phyloP scores from a whole-genome alignment of 2,797 vertebrate genomes.

The Brachyrhaphis roseni region DNA sequence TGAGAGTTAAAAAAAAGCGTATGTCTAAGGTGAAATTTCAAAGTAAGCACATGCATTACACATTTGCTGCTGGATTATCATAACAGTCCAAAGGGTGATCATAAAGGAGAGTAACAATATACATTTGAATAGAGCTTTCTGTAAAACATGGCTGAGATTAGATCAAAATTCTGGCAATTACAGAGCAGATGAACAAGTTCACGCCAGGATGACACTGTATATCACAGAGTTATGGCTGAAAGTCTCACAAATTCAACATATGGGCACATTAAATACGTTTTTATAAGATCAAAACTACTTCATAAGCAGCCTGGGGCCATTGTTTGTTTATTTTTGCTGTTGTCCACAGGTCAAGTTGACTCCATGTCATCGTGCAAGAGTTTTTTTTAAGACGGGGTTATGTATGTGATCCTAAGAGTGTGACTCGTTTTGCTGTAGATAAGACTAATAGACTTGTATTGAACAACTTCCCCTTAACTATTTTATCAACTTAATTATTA shows the following conservation, averaged over 20 bases:
- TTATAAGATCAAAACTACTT: neutral
- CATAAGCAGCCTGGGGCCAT: neutral
- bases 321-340: neutral
- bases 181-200: neutral
- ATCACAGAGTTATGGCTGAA: neutral
- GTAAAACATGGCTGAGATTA: neutral
- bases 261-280: neutral
- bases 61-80: neutral
- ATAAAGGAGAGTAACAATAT: neutral
- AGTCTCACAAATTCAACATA: neutral
- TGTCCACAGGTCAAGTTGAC: neutral
- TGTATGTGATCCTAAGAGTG: neutral
- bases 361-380: neutral
- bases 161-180: neutral
- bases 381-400: neutral
- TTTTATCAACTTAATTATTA: neutral
- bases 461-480: neutral
- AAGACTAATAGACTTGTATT: neutral
- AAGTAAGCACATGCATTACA: neutral
- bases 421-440: neutral
- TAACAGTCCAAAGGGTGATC: neutral
- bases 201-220: neutral
- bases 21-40: neutral
- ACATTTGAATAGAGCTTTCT: neutral
- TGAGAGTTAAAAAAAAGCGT: neutral